Base-by-base conservation (phyloP, 2,888 invertebrate genomes). In the Andrena flavipes region DNA sequence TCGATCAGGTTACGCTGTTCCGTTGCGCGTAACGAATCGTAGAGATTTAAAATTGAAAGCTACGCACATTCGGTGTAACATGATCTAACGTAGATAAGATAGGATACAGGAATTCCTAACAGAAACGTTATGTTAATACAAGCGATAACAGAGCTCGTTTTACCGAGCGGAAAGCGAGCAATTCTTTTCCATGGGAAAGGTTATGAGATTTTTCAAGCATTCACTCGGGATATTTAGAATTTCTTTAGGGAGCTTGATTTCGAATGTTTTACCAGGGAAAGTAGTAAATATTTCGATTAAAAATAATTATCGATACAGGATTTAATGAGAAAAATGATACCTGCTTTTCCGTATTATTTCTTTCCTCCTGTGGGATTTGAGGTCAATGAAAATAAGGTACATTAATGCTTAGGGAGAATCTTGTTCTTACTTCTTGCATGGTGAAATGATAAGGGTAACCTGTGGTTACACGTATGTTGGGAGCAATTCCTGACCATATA, bases 11-110 rank as follows among this genome's bases (percentile, higher is more conserved):
- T 59, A 30, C 23, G 42, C 29, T 4, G 26, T 59, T 29, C 2
- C 59, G 16, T 69, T 63, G 48, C 60, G 16, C 16, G 20, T 4
- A 48, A 48, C 48, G 72, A 30, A 60, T 72, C 42, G 33, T 35
- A 51, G 35, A 54, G 33, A 76, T 74, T 70, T 62, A 29, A 48
- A 56, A 33, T 62, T 63, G 59, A 30, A 67, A 65, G 42, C 68
- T 59, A 70, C 62, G 63, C 68, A 74, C 51, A 51, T 35, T 26
- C 64, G 13, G 23, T 70, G 87, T 84, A 86, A 86, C 49, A 54
- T 26, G 81, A 87, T 81, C 70, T 42, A 73, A 65, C 8, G 13
- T 1, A 72, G 87, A 87, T 87, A 86, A 87, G 88, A 87, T 88
- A 87, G 7, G 49, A 6, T 29, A 62, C 56, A 51, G 60, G 75